Evolutionary conservation across 2,888 invertebrate species (phyloP).

Genomic region (Phengaris arion): DNA sequence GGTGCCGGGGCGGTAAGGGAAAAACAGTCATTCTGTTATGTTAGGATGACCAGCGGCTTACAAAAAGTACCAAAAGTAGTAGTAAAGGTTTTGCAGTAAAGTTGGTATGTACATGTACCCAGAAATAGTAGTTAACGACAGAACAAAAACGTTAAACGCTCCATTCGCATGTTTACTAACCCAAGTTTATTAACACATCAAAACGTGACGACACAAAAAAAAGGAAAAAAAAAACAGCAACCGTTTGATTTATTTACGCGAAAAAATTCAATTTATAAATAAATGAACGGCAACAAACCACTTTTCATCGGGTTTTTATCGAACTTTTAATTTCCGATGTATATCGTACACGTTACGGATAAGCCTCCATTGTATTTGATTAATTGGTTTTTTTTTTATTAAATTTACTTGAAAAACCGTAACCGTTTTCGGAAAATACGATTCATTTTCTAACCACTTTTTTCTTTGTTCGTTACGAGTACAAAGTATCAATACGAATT

Average conservation of each 20-base stretch:
- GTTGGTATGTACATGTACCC: no score
- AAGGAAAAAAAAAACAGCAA: background rate
- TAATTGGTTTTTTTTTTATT: conserved; percentile 26
- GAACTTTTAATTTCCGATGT: conserved; percentile 29
- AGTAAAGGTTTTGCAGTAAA: no score
- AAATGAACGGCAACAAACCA: conserved; percentile 12
- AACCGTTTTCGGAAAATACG: background rate
- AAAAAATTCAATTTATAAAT: conserved; percentile 25
- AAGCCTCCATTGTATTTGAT: conserved; percentile 18
- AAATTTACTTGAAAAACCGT: background rate
- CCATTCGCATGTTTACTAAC: background rate
- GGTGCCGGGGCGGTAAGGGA: no score
- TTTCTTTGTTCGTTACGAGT: no score
- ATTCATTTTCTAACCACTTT: background rate
- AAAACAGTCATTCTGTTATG: no score
- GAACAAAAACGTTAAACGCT: background rate
- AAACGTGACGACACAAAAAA: conserved; percentile 4
- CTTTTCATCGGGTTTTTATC: conserved; percentile 27
- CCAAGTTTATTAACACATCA: background rate
- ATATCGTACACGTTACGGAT: conserved; percentile 16
- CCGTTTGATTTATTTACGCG: conserved; percentile 18
- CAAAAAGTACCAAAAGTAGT: no score
- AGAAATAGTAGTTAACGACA: background rate
- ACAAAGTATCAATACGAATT: no score
- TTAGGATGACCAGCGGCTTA: no score